Evolutionary conservation across 2,797 vertebrate genomes (phyloP).

Genomic region (Enteromius anoplus): DNA sequence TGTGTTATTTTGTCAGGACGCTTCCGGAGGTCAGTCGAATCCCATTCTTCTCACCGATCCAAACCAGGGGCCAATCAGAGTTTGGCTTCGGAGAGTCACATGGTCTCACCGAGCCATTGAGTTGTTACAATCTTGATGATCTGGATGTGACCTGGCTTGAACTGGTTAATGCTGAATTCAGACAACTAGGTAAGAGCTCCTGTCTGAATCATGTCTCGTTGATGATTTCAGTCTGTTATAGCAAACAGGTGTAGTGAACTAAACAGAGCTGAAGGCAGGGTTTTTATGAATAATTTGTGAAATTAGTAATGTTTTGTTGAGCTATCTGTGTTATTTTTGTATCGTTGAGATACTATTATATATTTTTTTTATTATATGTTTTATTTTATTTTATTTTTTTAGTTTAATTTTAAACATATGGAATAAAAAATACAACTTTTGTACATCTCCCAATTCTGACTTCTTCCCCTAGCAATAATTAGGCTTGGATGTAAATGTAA

Average conservation of each 20-base stretch:
- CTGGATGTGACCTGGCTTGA: slow-evolving; percentile 93
- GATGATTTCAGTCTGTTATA: too few species aligned
- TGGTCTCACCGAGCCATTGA: slow-evolving; percentile 75
- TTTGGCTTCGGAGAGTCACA: slow-evolving; percentile 64
- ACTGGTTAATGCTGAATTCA: slow-evolving; percentile 91
- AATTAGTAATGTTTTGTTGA: not conserved
- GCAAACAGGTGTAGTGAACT: not conserved
- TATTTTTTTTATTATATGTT: too few species aligned
- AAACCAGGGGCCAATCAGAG: slow-evolving; percentile 54
- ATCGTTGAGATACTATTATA: not conserved
- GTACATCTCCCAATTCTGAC: not conserved
- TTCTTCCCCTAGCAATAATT: not conserved
- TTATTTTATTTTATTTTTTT: too few species aligned
- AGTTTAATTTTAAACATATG: too few species aligned
- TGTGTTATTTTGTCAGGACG: slow-evolving; percentile 60
- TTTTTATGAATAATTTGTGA: not conserved
- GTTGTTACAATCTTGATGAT: slow-evolving; percentile 93
- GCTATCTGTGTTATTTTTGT: not conserved
- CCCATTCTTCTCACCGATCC: slow-evolving; percentile 64
- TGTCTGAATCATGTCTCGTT: slow-evolving; percentile 41
- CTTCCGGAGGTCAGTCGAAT: slow-evolving; percentile 63
- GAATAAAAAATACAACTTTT: too few species aligned
- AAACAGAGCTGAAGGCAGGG: too few species aligned
- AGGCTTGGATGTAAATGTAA: not conserved
- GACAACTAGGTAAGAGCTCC: slow-evolving; percentile 86